A percentile compares a stretch with the other conserved stretches of the same genome.
Conservation (phyloP, 2,113 vertebrate species). For the Nettapus auritus region DNA sequence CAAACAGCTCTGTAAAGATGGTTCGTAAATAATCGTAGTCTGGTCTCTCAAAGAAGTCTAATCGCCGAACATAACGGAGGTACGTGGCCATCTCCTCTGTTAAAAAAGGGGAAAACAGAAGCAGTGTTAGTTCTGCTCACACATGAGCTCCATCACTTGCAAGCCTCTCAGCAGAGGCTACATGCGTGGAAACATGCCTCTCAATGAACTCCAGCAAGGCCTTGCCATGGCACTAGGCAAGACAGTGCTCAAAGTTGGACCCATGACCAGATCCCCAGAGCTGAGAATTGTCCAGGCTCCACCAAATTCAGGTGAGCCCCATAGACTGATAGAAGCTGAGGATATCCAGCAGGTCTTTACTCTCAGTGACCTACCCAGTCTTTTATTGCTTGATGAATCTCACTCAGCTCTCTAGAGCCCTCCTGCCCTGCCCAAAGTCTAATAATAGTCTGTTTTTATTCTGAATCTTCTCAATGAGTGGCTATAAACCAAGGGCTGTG, state of each 20-base stretch:
- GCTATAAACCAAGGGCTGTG: background rate
- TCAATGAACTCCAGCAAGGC: background rate
- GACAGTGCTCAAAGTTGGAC: too few relatives aligned
- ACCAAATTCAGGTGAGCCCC: background rate
- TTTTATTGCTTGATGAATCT: background rate
- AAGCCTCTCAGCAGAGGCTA: background rate
- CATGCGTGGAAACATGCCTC: rapidly evolving
- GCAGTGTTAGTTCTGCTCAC: background rate
- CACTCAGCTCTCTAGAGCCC: background rate
- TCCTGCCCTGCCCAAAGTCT: background rate
- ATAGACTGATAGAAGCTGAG: background rate
- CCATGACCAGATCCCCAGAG: background rate
- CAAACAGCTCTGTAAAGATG: slow-evolving; percentile 96
- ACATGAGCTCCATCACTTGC: background rate
- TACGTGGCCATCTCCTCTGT: slow-evolving; percentile 99
- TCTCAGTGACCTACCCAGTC: background rate
- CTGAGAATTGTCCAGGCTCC: rapidly evolving
- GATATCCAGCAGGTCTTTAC: background rate
- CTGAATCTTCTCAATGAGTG: background rate
- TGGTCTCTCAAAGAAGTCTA: slow-evolving; percentile 99
- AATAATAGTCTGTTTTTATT: background rate
- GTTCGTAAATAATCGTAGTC: slow-evolving; percentile 97
- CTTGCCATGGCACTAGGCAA: background rate
- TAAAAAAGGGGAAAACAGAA: background rate
- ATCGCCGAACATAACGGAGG: slow-evolving; percentile 92